Evolutionary conservation across 1,140 invertebrate species (phyloP).

Genomic region (Rhagoletis zephyria): DNA sequence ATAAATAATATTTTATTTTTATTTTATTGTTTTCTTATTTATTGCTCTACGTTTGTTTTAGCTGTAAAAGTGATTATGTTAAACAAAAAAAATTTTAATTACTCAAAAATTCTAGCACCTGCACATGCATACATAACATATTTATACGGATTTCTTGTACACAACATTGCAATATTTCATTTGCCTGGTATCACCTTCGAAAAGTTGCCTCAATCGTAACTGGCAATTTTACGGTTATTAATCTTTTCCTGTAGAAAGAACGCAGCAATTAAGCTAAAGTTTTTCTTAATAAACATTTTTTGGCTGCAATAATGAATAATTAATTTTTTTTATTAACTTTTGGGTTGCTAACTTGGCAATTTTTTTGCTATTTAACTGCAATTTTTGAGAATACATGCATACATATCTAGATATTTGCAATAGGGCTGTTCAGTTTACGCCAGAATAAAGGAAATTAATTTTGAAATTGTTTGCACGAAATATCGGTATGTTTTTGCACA

Average conservation of each 20-base stretch:
- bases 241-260: background rate
- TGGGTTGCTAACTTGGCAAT: background rate
- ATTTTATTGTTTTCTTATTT: too few species aligned
- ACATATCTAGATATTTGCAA: background rate
- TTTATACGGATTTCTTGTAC: background rate
- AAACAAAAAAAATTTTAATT: too few species aligned
- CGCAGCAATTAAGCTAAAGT: background rate
- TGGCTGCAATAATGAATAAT: background rate
- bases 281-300: background rate
- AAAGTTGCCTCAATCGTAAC: background rate
- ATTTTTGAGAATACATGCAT: background rate
- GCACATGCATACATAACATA: background rate
- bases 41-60: too few species aligned
- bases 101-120: background rate
- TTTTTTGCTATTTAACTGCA: background rate
- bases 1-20: too few species aligned
- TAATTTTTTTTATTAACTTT: background rate
- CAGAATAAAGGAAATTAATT: background rate
- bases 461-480: background rate
- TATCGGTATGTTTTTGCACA: too few species aligned
- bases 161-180: background rate
- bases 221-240: slow-evolving; percentile 20
- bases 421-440: background rate
- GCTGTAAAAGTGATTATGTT: too few species aligned
- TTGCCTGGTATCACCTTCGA: background rate